A percentile compares a stretch with the other conserved stretches of the same genome.
phyloP scores from a whole-genome alignment of 2,113 vertebrate genomes.

The Gasterosteus nipponicus region DNA sequence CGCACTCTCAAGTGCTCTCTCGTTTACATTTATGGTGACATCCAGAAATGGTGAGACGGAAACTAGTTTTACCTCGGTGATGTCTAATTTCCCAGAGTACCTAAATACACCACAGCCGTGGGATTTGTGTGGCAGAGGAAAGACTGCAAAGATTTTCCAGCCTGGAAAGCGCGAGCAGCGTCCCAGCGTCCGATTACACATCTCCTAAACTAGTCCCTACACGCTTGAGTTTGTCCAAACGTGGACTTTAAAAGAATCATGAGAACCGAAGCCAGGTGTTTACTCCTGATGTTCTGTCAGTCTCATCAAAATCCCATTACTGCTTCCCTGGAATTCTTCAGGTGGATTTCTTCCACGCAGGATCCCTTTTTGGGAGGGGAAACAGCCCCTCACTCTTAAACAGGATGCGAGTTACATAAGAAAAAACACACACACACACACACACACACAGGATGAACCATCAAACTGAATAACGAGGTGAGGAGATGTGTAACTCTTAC shows the following conservation, averaged over 20 bases:
- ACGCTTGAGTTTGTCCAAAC: neutral
- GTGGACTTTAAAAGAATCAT: neutral
- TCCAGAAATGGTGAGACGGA: neutral
- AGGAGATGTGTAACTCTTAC: conserved; percentile 67
- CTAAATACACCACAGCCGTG: neutral
- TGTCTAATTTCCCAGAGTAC: conserved; percentile 10
- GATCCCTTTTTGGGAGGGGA: conserved; percentile 21
- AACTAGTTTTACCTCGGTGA: neutral
- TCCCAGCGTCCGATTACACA: conserved; percentile 44
- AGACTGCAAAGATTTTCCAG: conserved; percentile 54
- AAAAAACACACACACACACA: neutral
- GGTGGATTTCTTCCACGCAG: conserved; percentile 10
- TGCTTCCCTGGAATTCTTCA: neutral
- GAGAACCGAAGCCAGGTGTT: conserved; percentile 10
- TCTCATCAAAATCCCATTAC: neutral
- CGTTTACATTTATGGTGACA: neutral
- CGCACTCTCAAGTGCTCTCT: neutral
- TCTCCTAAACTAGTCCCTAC: neutral
- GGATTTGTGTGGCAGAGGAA: conserved; percentile 19
- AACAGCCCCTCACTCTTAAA: conserved; percentile 11
- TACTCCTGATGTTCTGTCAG: neutral
- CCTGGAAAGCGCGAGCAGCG: conserved; percentile 62
- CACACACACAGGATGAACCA: conserved; percentile 3
- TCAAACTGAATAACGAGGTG: neutral
- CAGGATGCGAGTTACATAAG: neutral